A percentile compares a stretch with the other conserved stretches of the same genome.
These are phyloP conservation scores for Vollenhovia emeryi DNA, from an alignment of 1,140 invertebrate genomes.

Conservation along the genomic window DNA sequence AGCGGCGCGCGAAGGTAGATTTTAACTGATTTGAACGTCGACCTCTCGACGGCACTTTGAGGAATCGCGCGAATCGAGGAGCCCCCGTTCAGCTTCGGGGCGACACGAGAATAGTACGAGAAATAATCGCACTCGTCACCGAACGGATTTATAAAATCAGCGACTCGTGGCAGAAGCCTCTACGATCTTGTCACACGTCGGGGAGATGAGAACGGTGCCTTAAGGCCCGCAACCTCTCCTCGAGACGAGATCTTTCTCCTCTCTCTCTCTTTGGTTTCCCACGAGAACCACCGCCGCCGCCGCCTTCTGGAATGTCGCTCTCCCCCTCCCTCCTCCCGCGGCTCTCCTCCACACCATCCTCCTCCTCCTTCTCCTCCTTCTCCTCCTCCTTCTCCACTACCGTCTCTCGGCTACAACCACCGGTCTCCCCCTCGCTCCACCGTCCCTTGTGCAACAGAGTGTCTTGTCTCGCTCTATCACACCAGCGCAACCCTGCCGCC, in stretches of 20 bases:
- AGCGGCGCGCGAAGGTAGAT: not conserved
- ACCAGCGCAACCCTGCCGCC: conserved; percentile 64
- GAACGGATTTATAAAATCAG: conserved; percentile 69
- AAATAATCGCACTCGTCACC: not conserved
- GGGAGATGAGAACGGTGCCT: conserved; percentile 81
- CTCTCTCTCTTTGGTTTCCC: conserved; percentile 84
- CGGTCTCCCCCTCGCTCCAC: conserved; percentile 46
- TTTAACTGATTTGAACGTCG: conserved; percentile 2
- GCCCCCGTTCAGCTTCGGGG: not conserved
- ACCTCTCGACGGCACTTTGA: not conserved
- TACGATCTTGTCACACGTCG: conserved; percentile 75
- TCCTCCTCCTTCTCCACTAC: conserved; percentile 64
- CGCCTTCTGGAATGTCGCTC: conserved; percentile 86
- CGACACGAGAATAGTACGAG: not conserved
- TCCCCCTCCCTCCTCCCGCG: conserved; percentile 76
- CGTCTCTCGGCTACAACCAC: conserved; percentile 66
- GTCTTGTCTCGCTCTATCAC: conserved; percentile 56
- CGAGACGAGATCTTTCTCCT: conserved; percentile 71
- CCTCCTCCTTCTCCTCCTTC: conserved; percentile 8
- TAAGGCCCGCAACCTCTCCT: conserved; percentile 76
- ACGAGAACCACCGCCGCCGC: conserved; percentile 85
- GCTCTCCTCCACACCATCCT: conserved; percentile 23
- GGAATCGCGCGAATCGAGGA: not conserved
- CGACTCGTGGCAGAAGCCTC: conserved; percentile 65
- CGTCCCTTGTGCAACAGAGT: conserved; percentile 40